Evolutionary conservation across 1,140 invertebrate genomes (phyloP).

Genomic region (Platyura marginata): DNA sequence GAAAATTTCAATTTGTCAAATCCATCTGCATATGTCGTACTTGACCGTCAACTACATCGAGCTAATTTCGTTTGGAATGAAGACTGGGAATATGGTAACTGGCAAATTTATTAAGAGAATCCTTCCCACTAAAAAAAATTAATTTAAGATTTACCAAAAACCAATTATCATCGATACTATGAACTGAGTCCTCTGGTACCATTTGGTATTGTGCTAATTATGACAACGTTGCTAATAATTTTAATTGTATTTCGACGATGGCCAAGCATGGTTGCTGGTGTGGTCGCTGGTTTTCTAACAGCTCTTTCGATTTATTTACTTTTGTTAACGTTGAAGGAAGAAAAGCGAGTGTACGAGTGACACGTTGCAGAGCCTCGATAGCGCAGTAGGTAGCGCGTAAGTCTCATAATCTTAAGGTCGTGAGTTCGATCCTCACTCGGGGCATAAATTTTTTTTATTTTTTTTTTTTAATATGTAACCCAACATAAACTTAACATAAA

Average conservation of each 20-base stretch:
- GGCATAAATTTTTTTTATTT: slow-evolving; percentile 3
- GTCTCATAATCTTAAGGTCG: slow-evolving; percentile 88
- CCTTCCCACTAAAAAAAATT: too few species aligned
- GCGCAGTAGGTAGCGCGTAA: slow-evolving; percentile 85
- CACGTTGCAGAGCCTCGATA: slow-evolving; percentile 80
- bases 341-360: background rate
- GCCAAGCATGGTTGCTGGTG: background rate
- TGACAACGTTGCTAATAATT: background rate
- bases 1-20: background rate
- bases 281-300: background rate
- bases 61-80: background rate
- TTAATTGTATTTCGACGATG: background rate
- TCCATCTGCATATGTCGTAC: background rate
- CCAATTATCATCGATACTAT: too few species aligned
- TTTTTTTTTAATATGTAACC: too few species aligned
- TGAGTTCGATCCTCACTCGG: slow-evolving; percentile 19
- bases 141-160: too few species aligned
- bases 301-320: background rate
- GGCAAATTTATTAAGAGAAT: too few species aligned
- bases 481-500: too few species aligned
- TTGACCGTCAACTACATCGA: background rate
- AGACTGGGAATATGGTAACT: background rate
- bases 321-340: background rate
- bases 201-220: background rate
- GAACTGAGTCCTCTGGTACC: background rate